A percentile compares a stretch with the other conserved stretches of the same genome.
These are phyloP conservation scores for Parthenolecanium corni DNA, from an alignment of 2,888 invertebrate species.

Conservation along the genomic window DNA sequence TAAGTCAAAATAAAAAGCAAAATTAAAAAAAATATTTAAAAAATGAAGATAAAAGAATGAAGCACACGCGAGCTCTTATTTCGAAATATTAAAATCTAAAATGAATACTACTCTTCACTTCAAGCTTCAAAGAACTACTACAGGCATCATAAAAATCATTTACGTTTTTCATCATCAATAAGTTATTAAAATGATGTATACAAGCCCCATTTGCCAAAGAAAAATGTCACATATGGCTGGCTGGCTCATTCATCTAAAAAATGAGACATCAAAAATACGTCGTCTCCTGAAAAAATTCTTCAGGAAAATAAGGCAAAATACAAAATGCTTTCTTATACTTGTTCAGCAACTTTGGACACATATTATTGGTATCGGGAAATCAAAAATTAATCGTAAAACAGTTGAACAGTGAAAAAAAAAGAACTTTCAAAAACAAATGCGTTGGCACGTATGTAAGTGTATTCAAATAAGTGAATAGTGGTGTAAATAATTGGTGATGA, in stretches of 20 bases:
- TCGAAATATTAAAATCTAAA: not conserved
- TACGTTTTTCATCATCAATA: conserved; percentile 12
- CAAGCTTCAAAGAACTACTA: not conserved
- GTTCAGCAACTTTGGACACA: conserved; percentile 6
- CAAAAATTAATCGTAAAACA: not conserved
- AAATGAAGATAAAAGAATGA: not conserved
- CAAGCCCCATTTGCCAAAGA: conserved; percentile 23
- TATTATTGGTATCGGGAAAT: not conserved
- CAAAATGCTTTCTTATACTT: conserved; percentile 11
- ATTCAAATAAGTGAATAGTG: not conserved
- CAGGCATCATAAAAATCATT: not conserved
- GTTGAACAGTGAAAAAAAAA: not conserved
- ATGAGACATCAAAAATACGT: conserved; percentile 26
- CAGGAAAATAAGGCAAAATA: conserved; percentile 18
- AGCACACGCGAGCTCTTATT: not conserved
- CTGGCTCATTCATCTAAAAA: conserved; percentile 14
- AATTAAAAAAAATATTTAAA: not conserved
- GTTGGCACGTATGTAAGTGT: not conserved
- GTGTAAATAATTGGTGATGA: not conserved
- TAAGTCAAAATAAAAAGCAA: no score
- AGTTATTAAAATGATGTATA: conserved; percentile 25
- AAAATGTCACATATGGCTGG: conserved; percentile 22
- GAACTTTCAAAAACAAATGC: no score
- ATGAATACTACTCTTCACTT: not conserved
- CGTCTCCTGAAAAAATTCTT: conserved; percentile 22